Percentiles rank a stretch among this genome's conserved stretches.
Evolutionary conservation across 2,888 invertebrate genomes (phyloP).

Genomic region (Hypsopygia costalis): DNA sequence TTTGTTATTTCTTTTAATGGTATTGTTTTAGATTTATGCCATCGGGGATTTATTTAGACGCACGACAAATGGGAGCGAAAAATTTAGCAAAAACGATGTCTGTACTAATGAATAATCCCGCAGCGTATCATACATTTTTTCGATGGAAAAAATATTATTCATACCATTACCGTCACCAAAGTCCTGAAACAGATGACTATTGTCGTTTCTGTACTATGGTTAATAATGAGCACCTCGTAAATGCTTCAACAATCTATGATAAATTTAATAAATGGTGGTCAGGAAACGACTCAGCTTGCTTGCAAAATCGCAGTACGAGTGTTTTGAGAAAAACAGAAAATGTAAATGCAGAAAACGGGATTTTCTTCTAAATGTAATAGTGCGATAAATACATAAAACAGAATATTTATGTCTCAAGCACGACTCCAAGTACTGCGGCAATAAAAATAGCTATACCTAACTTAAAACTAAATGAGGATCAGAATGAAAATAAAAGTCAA

Average conservation of each 20-base stretch:
- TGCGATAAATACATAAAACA: no score
- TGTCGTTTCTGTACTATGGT: conserved; percentile 49
- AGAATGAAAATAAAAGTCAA: no score
- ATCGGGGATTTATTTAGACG: conserved; percentile 49
- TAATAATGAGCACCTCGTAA: conserved; percentile 35
- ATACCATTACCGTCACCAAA: conserved; percentile 34
- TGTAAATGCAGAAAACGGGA: no score
- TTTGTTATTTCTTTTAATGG: neutral
- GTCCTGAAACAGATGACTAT: conserved; percentile 44
- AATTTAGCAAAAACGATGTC: conserved; percentile 41
- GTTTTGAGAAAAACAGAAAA: no score
- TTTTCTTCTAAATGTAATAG: no score
- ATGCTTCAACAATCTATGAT: conserved; percentile 24
- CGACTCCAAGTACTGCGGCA: no score
- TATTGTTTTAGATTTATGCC: conserved; percentile 50
- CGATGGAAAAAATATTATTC: conserved; percentile 52
- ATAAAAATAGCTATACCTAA: no score
- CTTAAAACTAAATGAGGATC: no score
- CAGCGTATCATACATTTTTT: conserved; percentile 43
- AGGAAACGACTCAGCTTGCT: conserved; percentile 4
- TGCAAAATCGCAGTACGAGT: neutral
- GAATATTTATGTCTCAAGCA: no score
- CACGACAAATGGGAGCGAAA: conserved; percentile 33
- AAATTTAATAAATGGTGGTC: conserved; percentile 49
- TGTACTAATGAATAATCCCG: conserved; percentile 33